Evolutionary conservation across 1,140 invertebrate species (phyloP).

Genomic region (Drosophila grimshawi): DNA sequence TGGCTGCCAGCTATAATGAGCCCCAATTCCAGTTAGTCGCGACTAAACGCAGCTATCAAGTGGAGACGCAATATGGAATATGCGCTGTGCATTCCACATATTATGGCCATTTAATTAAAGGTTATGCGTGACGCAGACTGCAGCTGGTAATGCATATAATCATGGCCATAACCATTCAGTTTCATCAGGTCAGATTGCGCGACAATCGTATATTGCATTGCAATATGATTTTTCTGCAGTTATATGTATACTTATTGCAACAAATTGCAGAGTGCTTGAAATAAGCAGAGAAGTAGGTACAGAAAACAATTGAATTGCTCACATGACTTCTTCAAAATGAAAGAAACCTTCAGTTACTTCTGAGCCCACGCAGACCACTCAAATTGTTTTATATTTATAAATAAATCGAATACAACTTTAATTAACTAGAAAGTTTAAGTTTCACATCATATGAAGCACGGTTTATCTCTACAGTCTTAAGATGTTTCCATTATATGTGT

Average conservation of each 20-base stretch:
- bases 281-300: background rate
- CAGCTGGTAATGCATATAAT: conserved; percentile 7
- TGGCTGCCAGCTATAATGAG: conserved; percentile 30
- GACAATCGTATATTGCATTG: conserved; percentile 43
- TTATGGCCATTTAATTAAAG: conserved; percentile 71
- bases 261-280: conserved; percentile 4
- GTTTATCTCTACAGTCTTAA: background rate
- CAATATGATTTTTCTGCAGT: conserved; percentile 51
- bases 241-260: conserved; percentile 18
- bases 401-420: background rate
- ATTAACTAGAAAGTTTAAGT: background rate
- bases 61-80: conserved; percentile 4
- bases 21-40: conserved; percentile 30
- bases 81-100: conserved; percentile 13
- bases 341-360: too few relatives aligned
- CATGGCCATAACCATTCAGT: conserved; percentile 13
- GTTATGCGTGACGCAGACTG: conserved; percentile 42
- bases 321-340: too few relatives aligned
- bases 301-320: too few relatives aligned
- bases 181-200: conserved; percentile 20
- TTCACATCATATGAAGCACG: background rate
- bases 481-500: background rate
- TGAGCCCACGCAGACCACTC: too few relatives aligned
- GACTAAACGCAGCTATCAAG: conserved; percentile 11
- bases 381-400: background rate